Percentiles rank a stretch among this genome's conserved stretches.
Evolutionary conservation across 92 coral and sea anemone species (phyloP).

Genomic region (Zoanthus solanderi): DNA sequence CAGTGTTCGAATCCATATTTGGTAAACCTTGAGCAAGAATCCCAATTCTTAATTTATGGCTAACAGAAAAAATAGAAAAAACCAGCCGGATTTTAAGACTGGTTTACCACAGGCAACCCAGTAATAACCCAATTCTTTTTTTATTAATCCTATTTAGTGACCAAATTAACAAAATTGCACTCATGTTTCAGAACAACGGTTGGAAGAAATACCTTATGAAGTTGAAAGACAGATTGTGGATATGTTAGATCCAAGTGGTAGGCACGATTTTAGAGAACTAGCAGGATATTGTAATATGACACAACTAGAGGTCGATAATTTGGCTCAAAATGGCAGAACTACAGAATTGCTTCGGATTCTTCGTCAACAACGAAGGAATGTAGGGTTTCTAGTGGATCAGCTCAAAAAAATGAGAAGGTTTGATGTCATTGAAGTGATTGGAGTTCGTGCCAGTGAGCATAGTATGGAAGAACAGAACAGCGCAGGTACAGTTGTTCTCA

Average conservation of each 20-base stretch:
- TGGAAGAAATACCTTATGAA: slow-evolving; percentile 27
- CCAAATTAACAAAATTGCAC: too few species aligned
- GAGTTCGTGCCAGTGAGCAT: background rate
- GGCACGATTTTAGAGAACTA: slow-evolving; percentile 5
- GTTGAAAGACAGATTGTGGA: slow-evolving; percentile 11
- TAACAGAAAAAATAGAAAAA: too few species aligned
- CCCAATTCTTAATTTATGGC: too few species aligned
- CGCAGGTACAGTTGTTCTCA: too few species aligned
- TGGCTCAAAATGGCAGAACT: slow-evolving; percentile 16
- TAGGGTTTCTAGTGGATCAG: slow-evolving; percentile 23
- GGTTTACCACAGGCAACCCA: too few species aligned
- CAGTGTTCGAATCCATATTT: too few species aligned
- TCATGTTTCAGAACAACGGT: slow-evolving; percentile 9
- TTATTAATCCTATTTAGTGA: too few species aligned
- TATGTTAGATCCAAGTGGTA: background rate
- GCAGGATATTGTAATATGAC: slow-evolving; percentile 28
- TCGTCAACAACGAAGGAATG: background rate
- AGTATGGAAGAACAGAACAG: too few species aligned
- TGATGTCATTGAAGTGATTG: slow-evolving; percentile 38
- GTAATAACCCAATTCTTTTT: too few species aligned
- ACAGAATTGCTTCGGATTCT: background rate
- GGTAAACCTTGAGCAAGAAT: too few species aligned
- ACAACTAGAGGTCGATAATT: background rate
- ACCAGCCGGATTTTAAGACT: too few species aligned
- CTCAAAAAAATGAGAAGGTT: slow-evolving; percentile 3